These are phyloP conservation scores for Urocitellus parryii DNA, from an alignment of 2,113 vertebrate species.

Conservation along the genomic window DNA sequence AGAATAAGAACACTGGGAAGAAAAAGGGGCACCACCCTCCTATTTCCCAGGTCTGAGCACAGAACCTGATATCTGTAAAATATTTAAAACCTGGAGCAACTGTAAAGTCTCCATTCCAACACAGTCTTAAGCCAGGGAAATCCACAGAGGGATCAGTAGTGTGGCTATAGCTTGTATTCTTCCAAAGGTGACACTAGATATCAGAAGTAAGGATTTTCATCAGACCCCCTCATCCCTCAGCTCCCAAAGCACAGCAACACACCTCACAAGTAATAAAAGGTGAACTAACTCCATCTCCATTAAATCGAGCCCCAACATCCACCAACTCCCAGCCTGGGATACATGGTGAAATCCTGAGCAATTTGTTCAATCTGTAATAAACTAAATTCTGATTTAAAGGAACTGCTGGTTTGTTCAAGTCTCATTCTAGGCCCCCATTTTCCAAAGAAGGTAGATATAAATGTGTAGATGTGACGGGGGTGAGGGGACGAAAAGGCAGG, in stretches of 20 bases:
- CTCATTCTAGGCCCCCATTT: neutral
- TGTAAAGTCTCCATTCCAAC: neutral
- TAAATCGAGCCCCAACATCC: neutral
- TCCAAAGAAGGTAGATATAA: neutral
- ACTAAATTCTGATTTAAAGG: neutral
- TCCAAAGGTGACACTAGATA: neutral
- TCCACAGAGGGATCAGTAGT: neutral
- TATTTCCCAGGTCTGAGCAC: neutral
- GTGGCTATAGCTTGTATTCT: neutral
- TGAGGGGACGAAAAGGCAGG: neutral
- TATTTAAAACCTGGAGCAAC: neutral
- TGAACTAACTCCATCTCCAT: neutral
- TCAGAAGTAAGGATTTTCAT: neutral
- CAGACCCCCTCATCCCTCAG: neutral
- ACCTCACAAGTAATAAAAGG: neutral
- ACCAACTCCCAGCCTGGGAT: neutral
- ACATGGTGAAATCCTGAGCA: neutral
- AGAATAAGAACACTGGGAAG: no score
- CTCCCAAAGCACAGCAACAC: neutral
- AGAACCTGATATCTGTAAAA: neutral
- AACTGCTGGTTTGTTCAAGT: neutral
- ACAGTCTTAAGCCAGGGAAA: neutral
- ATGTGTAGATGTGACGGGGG: no score
- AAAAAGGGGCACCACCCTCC: neutral
- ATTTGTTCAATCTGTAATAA: neutral